phyloP scores from a whole-genome alignment of 2,888 invertebrate genomes.

The Caenorhabditis sp. region DNA sequence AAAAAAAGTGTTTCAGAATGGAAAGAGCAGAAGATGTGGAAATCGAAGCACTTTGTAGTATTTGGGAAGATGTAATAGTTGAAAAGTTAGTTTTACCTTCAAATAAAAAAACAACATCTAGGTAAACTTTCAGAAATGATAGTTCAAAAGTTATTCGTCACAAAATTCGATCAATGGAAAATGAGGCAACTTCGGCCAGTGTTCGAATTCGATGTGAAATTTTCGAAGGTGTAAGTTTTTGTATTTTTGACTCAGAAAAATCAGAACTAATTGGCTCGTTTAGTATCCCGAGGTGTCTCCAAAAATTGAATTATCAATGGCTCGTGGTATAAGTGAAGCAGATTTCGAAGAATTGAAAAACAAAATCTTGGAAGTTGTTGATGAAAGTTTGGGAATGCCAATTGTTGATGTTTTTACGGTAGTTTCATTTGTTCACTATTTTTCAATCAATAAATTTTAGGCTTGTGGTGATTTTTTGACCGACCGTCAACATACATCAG shows the following conservation, averaged over 20 bases:
- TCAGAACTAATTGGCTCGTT: not conserved
- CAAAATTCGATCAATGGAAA: conserved; percentile 25
- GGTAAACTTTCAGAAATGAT: not conserved
- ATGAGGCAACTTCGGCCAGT: conserved; percentile 24
- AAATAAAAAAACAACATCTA: not conserved
- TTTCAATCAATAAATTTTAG: conserved; percentile 5
- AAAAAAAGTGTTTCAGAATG: conserved; percentile 11
- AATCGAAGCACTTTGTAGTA: conserved; percentile 29
- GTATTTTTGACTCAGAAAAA: not conserved
- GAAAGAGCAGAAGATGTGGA: conserved; percentile 14
- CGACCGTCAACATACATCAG: conserved; percentile 15
- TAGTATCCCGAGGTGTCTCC: conserved; percentile 18
- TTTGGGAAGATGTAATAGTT: conserved; percentile 21
- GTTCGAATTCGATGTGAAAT: conserved; percentile 13
- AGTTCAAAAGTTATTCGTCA: conserved; percentile 3
- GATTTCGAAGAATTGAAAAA: conserved; percentile 18
- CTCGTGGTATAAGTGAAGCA: conserved; percentile 27
- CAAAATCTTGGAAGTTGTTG: conserved; percentile 4
- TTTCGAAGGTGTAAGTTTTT: conserved; percentile 7
- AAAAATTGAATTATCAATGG: conserved; percentile 17
- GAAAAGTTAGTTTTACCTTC: conserved; percentile 2
- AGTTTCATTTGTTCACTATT: not conserved
- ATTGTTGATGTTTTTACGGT: conserved; percentile 34
- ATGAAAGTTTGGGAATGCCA: conserved; percentile 22
- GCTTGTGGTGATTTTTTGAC: conserved; percentile 18